Percentiles rank a stretch among this genome's conserved stretches.
These are phyloP conservation scores for Ectropis crepuscularia DNA, from an alignment of 2,888 invertebrate species.

Conservation along the genomic window DNA sequence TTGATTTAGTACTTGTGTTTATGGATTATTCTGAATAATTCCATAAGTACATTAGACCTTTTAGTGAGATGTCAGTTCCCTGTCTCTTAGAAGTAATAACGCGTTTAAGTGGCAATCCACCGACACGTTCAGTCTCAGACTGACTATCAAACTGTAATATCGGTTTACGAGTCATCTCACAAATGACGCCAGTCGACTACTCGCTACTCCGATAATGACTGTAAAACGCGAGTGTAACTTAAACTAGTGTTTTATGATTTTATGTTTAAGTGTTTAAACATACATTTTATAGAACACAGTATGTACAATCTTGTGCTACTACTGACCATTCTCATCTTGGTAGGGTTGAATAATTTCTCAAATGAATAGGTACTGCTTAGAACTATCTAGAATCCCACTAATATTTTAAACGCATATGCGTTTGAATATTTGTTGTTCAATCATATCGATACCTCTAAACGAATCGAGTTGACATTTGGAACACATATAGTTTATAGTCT, in stretches of 20 bases:
- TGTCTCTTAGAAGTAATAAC: conserved; percentile 58
- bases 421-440: no score
- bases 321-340: no score
- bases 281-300: neutral
- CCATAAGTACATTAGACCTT: neutral
- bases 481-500: no score
- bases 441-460: no score
- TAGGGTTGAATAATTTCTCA: no score
- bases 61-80: neutral
- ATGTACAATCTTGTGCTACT: no score
- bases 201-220: conserved; percentile 12
- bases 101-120: conserved; percentile 62
- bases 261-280: neutral
- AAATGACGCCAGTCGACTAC: conserved; percentile 44
- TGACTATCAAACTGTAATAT: conserved; percentile 71
- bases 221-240: conserved; percentile 11
- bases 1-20: no score
- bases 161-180: conserved; percentile 66
- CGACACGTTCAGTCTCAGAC: conserved; percentile 51
- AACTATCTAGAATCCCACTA: no score
- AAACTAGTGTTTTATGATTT: neutral
- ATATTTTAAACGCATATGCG: no score
- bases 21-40: no score
- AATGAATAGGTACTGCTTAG: no score
- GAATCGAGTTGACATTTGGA: no score